Evolutionary conservation across 2,113 vertebrate genomes (phyloP).

Genomic region (Ceyx melanurus): DNA sequence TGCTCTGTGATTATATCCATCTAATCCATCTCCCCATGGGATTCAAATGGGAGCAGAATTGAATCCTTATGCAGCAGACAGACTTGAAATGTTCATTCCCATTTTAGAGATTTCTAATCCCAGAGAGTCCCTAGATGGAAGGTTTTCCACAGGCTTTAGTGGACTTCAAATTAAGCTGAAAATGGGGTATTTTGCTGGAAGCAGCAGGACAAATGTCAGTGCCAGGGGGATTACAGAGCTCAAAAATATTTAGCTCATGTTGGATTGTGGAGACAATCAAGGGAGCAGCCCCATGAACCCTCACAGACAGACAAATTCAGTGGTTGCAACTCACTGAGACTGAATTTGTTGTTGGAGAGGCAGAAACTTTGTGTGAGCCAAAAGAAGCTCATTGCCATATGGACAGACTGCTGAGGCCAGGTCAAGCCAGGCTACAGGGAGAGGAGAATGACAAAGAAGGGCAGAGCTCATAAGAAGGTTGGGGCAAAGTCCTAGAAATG

Average conservation of each 20-base stretch:
- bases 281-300: neutral
- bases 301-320: neutral
- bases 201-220: neutral
- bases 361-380: neutral
- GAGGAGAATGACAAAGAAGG: neutral
- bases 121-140: constrained; percentile 13
- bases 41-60: neutral
- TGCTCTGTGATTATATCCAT: neutral
- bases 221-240: neutral
- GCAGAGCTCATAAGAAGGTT: neutral
- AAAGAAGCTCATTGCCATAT: accelerated
- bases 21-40: neutral
- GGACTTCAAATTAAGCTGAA: neutral
- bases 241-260: neutral
- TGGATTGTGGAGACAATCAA: neutral
- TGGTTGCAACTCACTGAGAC: neutral
- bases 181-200: neutral
- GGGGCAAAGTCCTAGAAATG: neutral
- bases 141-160: neutral
- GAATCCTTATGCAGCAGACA: neutral
- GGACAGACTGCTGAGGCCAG: neutral
- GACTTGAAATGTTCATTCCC: neutral
- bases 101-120: constrained; percentile 27
- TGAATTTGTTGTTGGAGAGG: neutral
- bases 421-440: neutral